Base-by-base conservation (phyloP, 2,888 invertebrate genomes). In the Ferdinandea cuprea region DNA sequence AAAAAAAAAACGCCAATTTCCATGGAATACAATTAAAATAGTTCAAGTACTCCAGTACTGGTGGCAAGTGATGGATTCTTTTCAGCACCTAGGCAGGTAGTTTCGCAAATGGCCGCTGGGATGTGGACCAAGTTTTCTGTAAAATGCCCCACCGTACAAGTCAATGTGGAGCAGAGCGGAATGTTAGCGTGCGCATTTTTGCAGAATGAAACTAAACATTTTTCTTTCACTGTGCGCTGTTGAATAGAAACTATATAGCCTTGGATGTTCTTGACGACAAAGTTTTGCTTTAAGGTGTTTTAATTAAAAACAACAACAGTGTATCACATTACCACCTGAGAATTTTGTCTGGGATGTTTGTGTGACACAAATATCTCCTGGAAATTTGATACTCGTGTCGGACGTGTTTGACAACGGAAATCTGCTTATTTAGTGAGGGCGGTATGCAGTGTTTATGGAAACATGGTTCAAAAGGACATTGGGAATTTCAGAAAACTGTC, bases 21-120 rank as follows among this genome's bases (percentile, higher is more conserved):
- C 71, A 78, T 30, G 40, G 66, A 78, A 78, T 66, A 77, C 61
- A 80, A 80, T 81, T 59, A 61, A 83, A 83, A 78, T 72, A 66
- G 61, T 78, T 66, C 54, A 56, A 56, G 56, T 56, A 40, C 21
- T 42, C 13, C 15, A 17, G 30, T 13, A 58, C 8, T 25, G 25
- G 2, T 2, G 28, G 1, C 19, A 1, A 11, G 28, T 13, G 30
- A 71, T 59, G 59, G 50, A 71, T 59, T 46, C 19, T 65, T 17
- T 54, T 11, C 28, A n/a, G 13, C 52, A 30, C 17, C 15, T 21
- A 52, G 28, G 30, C 19, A 13, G 4, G 42, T 17, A 9, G 19
- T n/a, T 13, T 30, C 40, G 4, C 4, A 65, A 56, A 32, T 35
- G 40, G 44, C 37, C 15, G 28, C 13, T 63, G 63, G 80, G 76